Conservation (phyloP, 1,140 invertebrate genomes). For the Globodera rostochiensis region DNA sequence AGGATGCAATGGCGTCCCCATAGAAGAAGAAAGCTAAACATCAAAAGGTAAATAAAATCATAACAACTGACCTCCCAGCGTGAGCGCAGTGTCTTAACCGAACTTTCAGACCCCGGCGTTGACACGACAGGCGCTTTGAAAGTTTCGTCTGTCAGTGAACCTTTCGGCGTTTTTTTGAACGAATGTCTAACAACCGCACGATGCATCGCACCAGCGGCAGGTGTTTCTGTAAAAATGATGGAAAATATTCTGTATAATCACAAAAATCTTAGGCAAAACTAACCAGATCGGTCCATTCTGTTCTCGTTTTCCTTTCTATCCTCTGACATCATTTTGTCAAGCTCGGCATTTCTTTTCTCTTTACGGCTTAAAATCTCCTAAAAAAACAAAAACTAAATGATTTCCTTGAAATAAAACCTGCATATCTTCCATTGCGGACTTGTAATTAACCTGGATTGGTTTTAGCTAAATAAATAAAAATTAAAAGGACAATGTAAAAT, state of each 20-base stretch:
- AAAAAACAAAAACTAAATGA: constrained; percentile 6
- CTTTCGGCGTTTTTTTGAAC: background rate
- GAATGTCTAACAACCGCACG: background rate
- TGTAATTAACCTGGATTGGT: background rate
- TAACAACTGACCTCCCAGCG: constrained; percentile 26
- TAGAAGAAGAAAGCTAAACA: constrained; percentile 25
- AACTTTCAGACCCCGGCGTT: constrained; percentile 2
- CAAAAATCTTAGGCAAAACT: background rate
- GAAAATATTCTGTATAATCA: background rate
- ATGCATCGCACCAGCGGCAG: too few species aligned
- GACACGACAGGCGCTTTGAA: background rate
- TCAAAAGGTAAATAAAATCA: constrained; percentile 5
- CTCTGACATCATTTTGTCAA: constrained; percentile 8
- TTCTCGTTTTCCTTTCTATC: background rate
- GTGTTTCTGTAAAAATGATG: background rate
- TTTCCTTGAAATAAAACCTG: constrained; percentile 2
- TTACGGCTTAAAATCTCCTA: constrained; percentile 24
- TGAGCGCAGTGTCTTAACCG: constrained; percentile 30
- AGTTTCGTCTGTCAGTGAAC: background rate
- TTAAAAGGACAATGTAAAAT: background rate
- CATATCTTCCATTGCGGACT: background rate
- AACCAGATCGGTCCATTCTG: background rate
- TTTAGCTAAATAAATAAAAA: background rate
- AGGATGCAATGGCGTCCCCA: constrained; percentile 20
- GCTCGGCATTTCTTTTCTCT: constrained; percentile 11